Base-by-base conservation (phyloP, 2,113 vertebrate genomes). In the Apeltes quadracus region DNA sequence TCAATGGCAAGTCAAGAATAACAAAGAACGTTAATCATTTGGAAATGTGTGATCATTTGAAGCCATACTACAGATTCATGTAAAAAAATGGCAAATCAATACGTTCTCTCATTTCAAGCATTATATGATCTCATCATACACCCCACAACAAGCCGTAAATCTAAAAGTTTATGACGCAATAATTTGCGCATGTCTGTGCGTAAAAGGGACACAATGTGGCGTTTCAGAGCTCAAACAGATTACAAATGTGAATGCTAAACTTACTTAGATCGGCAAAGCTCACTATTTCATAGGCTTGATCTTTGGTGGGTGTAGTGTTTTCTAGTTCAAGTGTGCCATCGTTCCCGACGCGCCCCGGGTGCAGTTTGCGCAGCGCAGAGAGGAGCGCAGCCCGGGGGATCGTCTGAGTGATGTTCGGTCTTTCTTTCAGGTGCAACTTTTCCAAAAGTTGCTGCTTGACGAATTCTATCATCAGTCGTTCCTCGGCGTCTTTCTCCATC, bases 251-350 rank as follows among this genome's bases (percentile, higher is more conserved):
- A 57, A 71, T 29, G 16, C 4, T 13, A 78, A 25, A 92, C 96
- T 89, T 93, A 99, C 97, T 95, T 92, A 91, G 90, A 78, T 98
- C 93, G 12, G 96, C 96, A 76, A 99, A 98, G 86, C 95, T 98
- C 88, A 99, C 95, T 78, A 98, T 95, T 86, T 99, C 96, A 88
- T 97, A 98, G 23, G 94, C 93, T 75, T 94, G 95, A 53, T 94
- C 93, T 51, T 84, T 93, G 0, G 79, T 69, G 1, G 68, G 81
- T 48, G 69, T 36, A 27, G 16, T 88, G 75, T 80, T 92, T 3
- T 86, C 92, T 1, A 92, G 81, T 56, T 88, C 89, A 22, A 93
- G 58, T 0, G 73, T 91, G 0, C 71, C 85, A 36, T 95, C 93
- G 44, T 89, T 87, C 20, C 83, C 86, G 66, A 92, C 66, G 2